These are phyloP conservation scores for Leptinotarsa juncta DNA, from an alignment of 2,888 invertebrate species.

Conservation along the genomic window DNA sequence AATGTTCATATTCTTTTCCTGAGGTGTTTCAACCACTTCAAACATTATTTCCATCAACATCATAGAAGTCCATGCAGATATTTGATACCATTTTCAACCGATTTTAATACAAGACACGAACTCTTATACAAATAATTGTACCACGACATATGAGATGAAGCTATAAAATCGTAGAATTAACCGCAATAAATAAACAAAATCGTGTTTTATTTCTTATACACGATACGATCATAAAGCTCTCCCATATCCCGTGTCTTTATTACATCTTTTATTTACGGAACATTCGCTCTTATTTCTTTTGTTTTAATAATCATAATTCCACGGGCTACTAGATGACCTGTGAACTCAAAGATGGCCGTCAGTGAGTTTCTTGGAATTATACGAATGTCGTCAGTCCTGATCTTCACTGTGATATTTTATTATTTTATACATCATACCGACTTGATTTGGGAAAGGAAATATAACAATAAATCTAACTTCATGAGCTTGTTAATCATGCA, in stretches of 20 bases:
- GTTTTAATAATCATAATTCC: slow-evolving; percentile 52
- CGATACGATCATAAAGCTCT: slow-evolving; percentile 45
- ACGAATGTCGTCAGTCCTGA: slow-evolving; percentile 51
- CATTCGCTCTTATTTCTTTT: slow-evolving; percentile 51
- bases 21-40: too few relatives aligned
- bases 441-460: slow-evolving; percentile 43
- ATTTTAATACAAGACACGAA: slow-evolving; percentile 20
- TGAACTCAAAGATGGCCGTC: slow-evolving; percentile 50
- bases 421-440: slow-evolving; percentile 30
- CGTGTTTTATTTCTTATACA: slow-evolving; percentile 48
- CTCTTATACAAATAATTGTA: slow-evolving; percentile 27
- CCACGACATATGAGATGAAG: slow-evolving; percentile 41
- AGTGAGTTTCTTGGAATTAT: slow-evolving; percentile 47
- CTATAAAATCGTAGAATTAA: slow-evolving; percentile 45
- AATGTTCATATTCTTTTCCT: too few relatives aligned
- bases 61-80: slow-evolving; percentile 1
- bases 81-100: slow-evolving; percentile 6
- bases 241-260: slow-evolving; percentile 45
- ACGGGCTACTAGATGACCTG: slow-evolving; percentile 48
- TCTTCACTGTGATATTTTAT: slow-evolving; percentile 49
- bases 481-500: slow-evolving; percentile 49
- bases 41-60: not conserved
- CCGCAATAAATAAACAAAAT: slow-evolving; percentile 48
- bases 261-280: slow-evolving; percentile 42
- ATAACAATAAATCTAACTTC: slow-evolving; percentile 47